Evolutionary conservation across 64 coral and sea anemone species (phyloP).

Genomic region (Montipora foliosa): DNA sequence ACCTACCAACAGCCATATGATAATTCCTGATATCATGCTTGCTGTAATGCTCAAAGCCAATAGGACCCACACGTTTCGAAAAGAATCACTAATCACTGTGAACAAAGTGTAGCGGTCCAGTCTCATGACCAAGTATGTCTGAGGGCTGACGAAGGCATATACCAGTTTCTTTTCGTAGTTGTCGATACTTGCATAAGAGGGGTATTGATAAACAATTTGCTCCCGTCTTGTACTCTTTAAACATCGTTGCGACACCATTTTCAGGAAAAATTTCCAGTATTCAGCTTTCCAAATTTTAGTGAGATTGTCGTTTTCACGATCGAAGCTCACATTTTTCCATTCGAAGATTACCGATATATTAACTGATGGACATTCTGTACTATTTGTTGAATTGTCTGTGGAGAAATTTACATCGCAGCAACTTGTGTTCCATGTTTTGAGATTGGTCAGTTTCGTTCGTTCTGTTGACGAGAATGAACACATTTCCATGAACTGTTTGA

Average conservation of each 20-base stretch:
- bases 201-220: not conserved
- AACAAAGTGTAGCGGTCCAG: not conserved
- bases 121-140: not conserved
- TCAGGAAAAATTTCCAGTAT: not conserved
- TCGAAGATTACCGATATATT: not conserved
- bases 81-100: not conserved
- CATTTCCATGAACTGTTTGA: too few relatives aligned
- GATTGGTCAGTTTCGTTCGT: not conserved
- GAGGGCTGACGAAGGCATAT: not conserved
- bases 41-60: not conserved
- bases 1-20: slow-evolving; percentile 38
- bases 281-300: not conserved
- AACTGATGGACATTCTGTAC: not conserved
- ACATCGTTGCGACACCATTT: not conserved
- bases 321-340: not conserved
- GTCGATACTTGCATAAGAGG: not conserved
- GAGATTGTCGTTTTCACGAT: not conserved
- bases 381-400: not conserved
- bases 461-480: too few relatives aligned
- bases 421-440: not conserved
- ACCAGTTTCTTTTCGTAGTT: not conserved
- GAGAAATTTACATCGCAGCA: not conserved
- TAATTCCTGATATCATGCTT: slow-evolving; percentile 27
- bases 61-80: not conserved
- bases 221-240: not conserved